Percentiles rank a stretch among this genome's conserved stretches.
Conservation (phyloP, 2,888 invertebrate species). For the Hipparchia semele region DNA sequence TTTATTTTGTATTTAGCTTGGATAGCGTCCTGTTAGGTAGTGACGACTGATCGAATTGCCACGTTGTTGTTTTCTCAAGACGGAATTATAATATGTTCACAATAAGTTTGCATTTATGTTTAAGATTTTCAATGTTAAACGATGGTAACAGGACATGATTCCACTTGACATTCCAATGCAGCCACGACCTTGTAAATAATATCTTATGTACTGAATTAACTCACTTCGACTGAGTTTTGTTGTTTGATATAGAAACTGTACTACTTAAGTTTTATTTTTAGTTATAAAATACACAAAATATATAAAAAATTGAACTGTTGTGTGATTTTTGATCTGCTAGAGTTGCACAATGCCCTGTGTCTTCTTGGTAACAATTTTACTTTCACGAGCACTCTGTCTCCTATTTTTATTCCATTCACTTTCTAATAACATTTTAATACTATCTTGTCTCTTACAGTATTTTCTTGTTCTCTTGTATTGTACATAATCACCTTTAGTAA, state of each 20-base stretch:
- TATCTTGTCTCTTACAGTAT: conserved; percentile 59
- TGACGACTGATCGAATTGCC: conserved; percentile 27
- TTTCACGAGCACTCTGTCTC: conserved; percentile 59
- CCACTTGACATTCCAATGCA: conserved; percentile 50
- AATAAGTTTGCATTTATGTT: conserved; percentile 70
- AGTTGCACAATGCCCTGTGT: conserved; percentile 63
- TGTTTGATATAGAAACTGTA: conserved; percentile 82
- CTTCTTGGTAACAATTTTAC: conserved; percentile 59
- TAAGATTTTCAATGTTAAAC: conserved; percentile 58
- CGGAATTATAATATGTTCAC: conserved; percentile 48
- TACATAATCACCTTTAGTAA: conserved; percentile 45
- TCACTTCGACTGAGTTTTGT: conserved; percentile 80
- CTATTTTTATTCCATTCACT: conserved; percentile 63
- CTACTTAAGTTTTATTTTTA: conserved; percentile 81
- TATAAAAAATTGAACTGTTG: conserved; percentile 63
- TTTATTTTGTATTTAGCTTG: conserved; percentile 53
- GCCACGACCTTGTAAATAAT: conserved; percentile 76
- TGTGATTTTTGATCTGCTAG: conserved; percentile 63
- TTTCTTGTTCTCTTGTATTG: conserved; percentile 47
- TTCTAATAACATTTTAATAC: conserved; percentile 65
- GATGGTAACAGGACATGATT: conserved; percentile 49
- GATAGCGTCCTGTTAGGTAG: conserved; percentile 51
- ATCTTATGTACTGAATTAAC: conserved; percentile 73
- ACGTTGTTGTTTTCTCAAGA: conserved; percentile 14
- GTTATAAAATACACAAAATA: conserved; percentile 81